These are phyloP conservation scores for Apodemia zela DNA, from an alignment of 2,888 invertebrate genomes.

Conservation along the genomic window DNA sequence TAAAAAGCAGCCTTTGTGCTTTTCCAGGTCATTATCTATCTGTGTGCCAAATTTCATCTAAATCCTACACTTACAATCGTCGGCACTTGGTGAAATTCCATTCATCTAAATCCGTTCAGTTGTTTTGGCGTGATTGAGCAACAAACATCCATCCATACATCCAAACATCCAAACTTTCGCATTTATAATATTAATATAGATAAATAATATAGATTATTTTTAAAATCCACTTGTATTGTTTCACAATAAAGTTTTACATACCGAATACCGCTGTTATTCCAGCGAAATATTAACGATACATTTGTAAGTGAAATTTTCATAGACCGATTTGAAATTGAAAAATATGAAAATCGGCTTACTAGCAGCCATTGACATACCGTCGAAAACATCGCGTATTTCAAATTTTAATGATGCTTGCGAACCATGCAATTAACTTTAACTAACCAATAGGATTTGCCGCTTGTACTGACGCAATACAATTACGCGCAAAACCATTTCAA, in stretches of 20 bases:
- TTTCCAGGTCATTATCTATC: too few relatives aligned
- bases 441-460: constrained; percentile 5
- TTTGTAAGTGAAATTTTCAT: constrained; percentile 3
- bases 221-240: too few relatives aligned
- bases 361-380: constrained; percentile 3
- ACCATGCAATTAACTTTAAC: constrained; percentile 13
- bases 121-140: too few relatives aligned
- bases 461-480: neutral
- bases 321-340: constrained; percentile 9
- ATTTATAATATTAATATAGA: too few relatives aligned
- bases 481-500: neutral
- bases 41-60: too few relatives aligned
- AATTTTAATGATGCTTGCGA: constrained; percentile 11
- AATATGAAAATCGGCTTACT: constrained; percentile 13
- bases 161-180: too few relatives aligned
- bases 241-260: constrained; percentile 12
- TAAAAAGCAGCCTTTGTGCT: too few relatives aligned
- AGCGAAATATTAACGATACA: neutral
- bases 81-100: too few relatives aligned
- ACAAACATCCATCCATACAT: too few relatives aligned
- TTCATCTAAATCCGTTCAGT: too few relatives aligned
- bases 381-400: constrained; percentile 1
- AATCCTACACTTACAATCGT: too few relatives aligned
- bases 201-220: too few relatives aligned
- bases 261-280: neutral